Conservation (phyloP, 2,797 vertebrate genomes). For the Channallabes apus region DNA sequence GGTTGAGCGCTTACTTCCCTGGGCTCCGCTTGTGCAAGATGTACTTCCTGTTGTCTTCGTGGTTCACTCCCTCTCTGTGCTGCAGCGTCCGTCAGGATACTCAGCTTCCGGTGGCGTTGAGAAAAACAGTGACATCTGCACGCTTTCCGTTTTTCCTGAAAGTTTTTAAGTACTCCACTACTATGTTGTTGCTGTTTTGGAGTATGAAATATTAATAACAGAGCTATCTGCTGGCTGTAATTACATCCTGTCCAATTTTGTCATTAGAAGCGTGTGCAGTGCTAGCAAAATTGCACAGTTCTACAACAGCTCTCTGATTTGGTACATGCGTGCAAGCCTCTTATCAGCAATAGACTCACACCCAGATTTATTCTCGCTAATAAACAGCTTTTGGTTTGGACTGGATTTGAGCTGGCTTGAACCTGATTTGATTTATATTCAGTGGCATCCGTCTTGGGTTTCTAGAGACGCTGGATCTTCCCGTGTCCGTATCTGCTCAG, state of each 20-base stretch:
- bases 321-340: neutral
- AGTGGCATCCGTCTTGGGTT: neutral
- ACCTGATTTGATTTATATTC: neutral
- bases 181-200: slow-evolving; percentile 39
- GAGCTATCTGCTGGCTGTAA: slow-evolving; percentile 21
- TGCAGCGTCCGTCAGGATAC: neutral
- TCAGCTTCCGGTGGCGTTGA: neutral
- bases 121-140: neutral
- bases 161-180: neutral
- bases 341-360: neutral
- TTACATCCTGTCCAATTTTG: slow-evolving; percentile 12
- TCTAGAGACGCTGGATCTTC: neutral
- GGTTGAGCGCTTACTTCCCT: slow-evolving; percentile 20
- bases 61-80: neutral
- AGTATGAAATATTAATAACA: slow-evolving; percentile 45
- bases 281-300: slow-evolving; percentile 15
- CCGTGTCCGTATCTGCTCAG: neutral
- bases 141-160: neutral
- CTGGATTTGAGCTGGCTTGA: neutral
- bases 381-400: neutral
- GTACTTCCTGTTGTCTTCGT: neutral
- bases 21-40: slow-evolving; percentile 2
- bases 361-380: neutral
- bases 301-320: neutral
- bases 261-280: neutral